These are phyloP conservation scores for Brassicogethes aeneus DNA, from an alignment of 2,888 invertebrate species.

Conservation along the genomic window DNA sequence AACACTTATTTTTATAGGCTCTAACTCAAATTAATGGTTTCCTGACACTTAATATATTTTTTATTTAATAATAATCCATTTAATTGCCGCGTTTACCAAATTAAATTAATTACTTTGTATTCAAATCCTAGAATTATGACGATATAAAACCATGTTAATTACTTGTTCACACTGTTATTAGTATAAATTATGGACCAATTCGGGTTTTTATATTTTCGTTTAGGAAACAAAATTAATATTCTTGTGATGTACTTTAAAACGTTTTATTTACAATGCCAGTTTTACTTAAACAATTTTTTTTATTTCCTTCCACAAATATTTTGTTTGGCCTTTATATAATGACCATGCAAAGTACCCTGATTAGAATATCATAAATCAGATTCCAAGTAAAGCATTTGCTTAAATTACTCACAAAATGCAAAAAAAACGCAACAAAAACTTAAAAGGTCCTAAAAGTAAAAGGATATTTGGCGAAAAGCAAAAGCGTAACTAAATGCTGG, in stretches of 20 bases:
- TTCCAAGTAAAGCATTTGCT: too few relatives aligned
- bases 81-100: neutral
- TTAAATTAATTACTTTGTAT: neutral
- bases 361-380: too few relatives aligned
- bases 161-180: neutral
- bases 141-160: neutral
- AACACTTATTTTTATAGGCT: neutral
- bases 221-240: too few relatives aligned
- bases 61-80: neutral
- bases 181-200: neutral
- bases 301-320: too few relatives aligned
- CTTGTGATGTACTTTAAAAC: too few relatives aligned
- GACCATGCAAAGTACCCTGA: too few relatives aligned
- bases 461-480: conserved; percentile 36
- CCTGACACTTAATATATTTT: neutral
- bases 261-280: too few relatives aligned
- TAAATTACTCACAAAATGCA: too few relatives aligned
- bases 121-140: neutral
- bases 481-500: conserved; percentile 35
- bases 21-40: neutral
- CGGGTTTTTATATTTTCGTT: neutral
- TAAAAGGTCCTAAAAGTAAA: conserved; percentile 22
- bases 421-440: neutral
- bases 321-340: too few relatives aligned
- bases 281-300: too few relatives aligned